Evolutionary conservation across 2,797 vertebrate species (phyloP).

Genomic region (Otolemur crassicaudatus): DNA sequence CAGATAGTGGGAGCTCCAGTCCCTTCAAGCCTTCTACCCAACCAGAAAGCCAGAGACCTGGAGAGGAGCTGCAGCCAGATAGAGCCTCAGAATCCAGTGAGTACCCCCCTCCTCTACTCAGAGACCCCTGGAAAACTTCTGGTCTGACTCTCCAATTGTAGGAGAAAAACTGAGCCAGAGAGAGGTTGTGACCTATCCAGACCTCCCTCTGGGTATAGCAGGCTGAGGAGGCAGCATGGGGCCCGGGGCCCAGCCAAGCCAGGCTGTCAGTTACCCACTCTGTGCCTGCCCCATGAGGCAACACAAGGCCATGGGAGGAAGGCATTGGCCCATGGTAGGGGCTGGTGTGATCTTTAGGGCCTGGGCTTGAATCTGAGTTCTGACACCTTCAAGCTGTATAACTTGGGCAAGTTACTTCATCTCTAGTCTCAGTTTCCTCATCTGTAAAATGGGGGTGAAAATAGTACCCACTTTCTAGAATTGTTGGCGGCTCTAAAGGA

Average conservation of each 20-base stretch:
- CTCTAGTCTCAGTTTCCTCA: background rate
- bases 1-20: background rate
- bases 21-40: background rate
- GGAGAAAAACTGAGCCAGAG: background rate
- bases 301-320: fast-evolving
- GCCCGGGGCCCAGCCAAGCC: background rate
- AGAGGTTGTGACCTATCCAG: background rate
- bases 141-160: background rate
- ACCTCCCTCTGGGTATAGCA: background rate
- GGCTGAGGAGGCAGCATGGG: background rate
- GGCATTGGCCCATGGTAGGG: fast-evolving
- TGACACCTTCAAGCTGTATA: background rate
- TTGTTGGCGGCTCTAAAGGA: background rate
- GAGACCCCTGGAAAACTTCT: background rate
- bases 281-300: background rate
- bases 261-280: background rate
- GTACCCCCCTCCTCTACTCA: background rate
- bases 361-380: background rate
- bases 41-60: fast-evolving
- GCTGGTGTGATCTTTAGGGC: background rate
- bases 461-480: background rate
- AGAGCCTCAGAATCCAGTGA: slow-evolving; percentile 58
- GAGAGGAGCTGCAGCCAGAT: background rate
- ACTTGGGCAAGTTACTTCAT: background rate
- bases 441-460: background rate